Evolutionary conservation across 2,797 vertebrate genomes (phyloP), one percentile per base, ranked within the genome.

Genomic region (Vireo griseus): DNA sequence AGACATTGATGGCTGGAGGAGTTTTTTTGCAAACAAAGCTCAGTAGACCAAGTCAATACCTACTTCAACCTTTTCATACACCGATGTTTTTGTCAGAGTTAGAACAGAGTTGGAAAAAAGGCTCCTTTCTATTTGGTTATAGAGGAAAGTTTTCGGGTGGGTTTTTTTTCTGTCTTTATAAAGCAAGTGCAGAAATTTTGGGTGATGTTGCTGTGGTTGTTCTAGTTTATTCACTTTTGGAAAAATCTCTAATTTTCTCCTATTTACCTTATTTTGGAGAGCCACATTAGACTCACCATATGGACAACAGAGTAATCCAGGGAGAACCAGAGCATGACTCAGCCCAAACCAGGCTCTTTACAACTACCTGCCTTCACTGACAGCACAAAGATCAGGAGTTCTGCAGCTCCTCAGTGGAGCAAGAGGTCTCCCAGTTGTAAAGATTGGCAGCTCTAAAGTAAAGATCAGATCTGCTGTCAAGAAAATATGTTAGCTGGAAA

Each of bases 1-100:
- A 61, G 72, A 13, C 76, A 96, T 96, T 84, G 97, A 96, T 96
- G 86, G 81, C 63, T 68, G 51, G 66, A 88, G 67, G 69, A 89
- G 90, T 22, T 65, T 94, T 93, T 75, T 85, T 2, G 33, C 80
- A 95, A 95, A 85, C 81, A 94, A 94, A 78, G 58, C 39, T 90
- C 35, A 69, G 69, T 16, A 75, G 88, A 80, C 37, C 33, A 44
- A 86, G 87, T 94, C 94, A 92, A 86, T 97, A 91, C 16, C 72
- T 84, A 37, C 67, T 91, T 93, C 86, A 92, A 48, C 25, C 52
- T 93, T 95, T 93, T 85, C 61, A 63, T 26, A 72, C 72, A 25
- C 17, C 51, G 51, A 59, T 87, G 11, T 39, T 92, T 83, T 72
- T 40, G 11, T 77, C 40, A 90, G 84, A 87, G 74, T 57, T 71